Conservation (phyloP, 1,140 invertebrate genomes). For the Ridgeia piscesae region DNA sequence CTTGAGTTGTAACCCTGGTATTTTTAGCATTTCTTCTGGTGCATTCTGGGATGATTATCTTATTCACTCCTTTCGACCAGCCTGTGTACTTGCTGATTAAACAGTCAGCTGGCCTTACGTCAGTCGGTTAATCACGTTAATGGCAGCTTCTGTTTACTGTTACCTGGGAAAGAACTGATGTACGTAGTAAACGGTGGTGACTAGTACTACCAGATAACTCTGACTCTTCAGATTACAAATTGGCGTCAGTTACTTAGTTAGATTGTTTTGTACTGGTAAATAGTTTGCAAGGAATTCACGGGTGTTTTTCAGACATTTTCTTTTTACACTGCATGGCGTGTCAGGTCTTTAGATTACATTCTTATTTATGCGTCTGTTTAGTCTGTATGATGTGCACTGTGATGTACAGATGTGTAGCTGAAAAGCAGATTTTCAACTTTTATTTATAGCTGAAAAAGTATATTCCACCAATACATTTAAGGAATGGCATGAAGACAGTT, state of each 20-base stretch:
- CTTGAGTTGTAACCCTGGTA: too few species aligned
- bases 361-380: not conserved
- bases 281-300: not conserved
- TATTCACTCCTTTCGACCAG: not conserved
- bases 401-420: too few species aligned
- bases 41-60: not conserved
- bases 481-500: too few species aligned
- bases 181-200: not conserved
- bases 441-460: too few species aligned
- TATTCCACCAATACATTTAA: too few species aligned
- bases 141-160: not conserved
- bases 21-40: not conserved
- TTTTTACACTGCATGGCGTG: not conserved
- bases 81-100: not conserved
- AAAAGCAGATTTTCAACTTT: too few species aligned
- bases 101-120: not conserved
- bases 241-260: not conserved
- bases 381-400: too few species aligned
- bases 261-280: not conserved
- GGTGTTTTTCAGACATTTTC: not conserved
- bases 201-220: not conserved
- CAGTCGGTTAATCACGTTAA: not conserved
- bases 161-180: not conserved
- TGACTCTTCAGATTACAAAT: not conserved
- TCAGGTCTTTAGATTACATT: not conserved